Percentiles rank a stretch among this genome's conserved stretches.
These are phyloP conservation scores for Stichopus chloronotus DNA, from an alignment of 35 echinoderm and acorn worm species.

Conservation along the genomic window DNA sequence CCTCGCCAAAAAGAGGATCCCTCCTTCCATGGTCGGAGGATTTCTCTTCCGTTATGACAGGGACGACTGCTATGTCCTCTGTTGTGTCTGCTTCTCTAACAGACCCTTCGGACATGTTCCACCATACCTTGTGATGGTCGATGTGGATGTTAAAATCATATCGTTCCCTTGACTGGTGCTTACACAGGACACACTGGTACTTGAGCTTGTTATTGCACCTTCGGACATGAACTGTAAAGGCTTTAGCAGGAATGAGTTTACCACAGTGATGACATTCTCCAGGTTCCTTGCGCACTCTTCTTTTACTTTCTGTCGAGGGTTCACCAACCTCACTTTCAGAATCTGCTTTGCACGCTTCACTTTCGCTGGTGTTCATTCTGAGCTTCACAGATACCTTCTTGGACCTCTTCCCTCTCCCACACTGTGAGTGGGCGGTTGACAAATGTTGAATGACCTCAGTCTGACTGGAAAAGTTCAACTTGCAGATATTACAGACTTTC, in stretches of 20 bases:
- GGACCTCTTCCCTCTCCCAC: conserved; percentile 18
- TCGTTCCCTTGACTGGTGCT: conserved; percentile 82
- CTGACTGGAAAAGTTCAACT: conserved; percentile 5
- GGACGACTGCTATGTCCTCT: neutral
- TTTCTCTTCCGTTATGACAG: conserved; percentile 15
- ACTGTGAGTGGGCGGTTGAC: neutral
- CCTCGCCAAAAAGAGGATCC: conserved; percentile 4
- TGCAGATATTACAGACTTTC: conserved; percentile 44
- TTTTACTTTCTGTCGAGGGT: neutral
- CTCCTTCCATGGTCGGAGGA: neutral
- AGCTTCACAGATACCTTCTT: conserved; percentile 23
- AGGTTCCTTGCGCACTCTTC: neutral
- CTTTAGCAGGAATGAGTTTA: neutral
- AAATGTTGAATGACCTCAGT: conserved; percentile 25
- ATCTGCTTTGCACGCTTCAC: neutral
- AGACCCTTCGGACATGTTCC: conserved; percentile 40
- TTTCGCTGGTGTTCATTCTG: neutral
- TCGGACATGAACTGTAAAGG: conserved; percentile 63
- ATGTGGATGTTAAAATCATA: conserved; percentile 87
- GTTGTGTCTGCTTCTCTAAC: neutral
- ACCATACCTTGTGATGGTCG: conserved; percentile 89
- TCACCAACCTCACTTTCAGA: neutral
- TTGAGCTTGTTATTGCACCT: conserved; percentile 77
- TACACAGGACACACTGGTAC: conserved; percentile 78
- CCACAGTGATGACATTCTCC: conserved; percentile 37